A percentile compares a stretch with the other conserved stretches of the same genome.
Evolutionary conservation across 2,888 invertebrate genomes (phyloP).

Genomic region (Ferrisia virgata): DNA sequence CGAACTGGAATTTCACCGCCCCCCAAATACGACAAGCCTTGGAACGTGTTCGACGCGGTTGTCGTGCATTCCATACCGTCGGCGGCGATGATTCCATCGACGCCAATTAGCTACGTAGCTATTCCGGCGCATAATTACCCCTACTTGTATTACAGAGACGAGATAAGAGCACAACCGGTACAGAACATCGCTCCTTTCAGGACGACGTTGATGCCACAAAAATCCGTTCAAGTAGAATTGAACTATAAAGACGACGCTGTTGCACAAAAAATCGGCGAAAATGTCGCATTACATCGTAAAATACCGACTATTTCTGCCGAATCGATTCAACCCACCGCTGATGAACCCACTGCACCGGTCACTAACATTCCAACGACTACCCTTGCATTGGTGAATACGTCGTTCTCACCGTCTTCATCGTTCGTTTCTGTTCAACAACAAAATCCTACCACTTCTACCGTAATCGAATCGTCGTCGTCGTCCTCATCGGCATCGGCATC

Average conservation of each 20-base stretch:
- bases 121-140: neutral
- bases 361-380: no score
- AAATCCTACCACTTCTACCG: neutral
- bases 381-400: no score
- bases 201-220: neutral
- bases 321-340: neutral
- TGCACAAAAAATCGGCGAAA: neutral
- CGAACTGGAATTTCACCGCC: constrained; percentile 38
- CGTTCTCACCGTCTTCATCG: neutral
- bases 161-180: neutral
- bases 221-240: constrained; percentile 20
- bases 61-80: constrained; percentile 12
- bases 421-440: neutral
- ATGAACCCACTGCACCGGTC: no score
- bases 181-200: neutral
- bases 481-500: neutral
- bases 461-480: neutral
- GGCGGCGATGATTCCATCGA: neutral
- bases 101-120: neutral
- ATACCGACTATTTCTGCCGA: neutral
- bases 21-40: constrained; percentile 1
- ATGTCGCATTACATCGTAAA: neutral
- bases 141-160: neutral
- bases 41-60: neutral
- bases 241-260: constrained; percentile 2